Evolutionary conservation across 2,888 invertebrate species (phyloP), one percentile per base, ranked within the genome.

Genomic region (Drosophila yooni): DNA sequence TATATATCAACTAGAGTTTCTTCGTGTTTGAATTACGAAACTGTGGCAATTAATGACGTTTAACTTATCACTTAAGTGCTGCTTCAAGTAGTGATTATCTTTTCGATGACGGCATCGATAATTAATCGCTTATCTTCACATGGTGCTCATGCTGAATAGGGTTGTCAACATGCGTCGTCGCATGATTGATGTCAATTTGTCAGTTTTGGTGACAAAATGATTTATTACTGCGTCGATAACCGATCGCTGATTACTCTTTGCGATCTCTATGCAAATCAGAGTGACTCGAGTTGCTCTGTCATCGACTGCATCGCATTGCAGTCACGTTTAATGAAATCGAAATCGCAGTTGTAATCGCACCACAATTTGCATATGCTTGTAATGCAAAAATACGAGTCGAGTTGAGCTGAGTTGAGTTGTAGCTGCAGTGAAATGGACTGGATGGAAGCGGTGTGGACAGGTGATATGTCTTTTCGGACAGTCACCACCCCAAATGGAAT

Each of bases 151-250:
- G 60, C 38, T 58, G 76, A 80, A 78, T 78, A 67, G 66, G 58
- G 58, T 25, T 74, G 76, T 81, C 81, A 72, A 81, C 79, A 76
- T 66, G 80, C 54, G 60, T 63, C 64, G 68, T 73, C 64, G 79
- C 79, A 79, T 89, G 85, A 86, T 86, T 87, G 89, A 89, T 89
- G 84, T 59, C 76, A 86, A 85, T 87, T 82, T 79, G 87, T 84
- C 87, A 74, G 81, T 51, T 70, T 54, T 61, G 86, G 84, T 74
- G 84, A 84, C 84, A 88, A 84, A 88, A 88, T 87, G 88, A 86
- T 86, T 87, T 84, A 89, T 85, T 63, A 65, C 69, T 59, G 69
- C 65, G 54, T 58, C 75, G 89, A 81, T 82, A 71, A 54, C 68
- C 82, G 79, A 83, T 84, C 83, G 68, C 73, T 66, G 76, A 88